phyloP scores from a whole-genome alignment of 2,797 vertebrate species.

The Netta rufina region DNA sequence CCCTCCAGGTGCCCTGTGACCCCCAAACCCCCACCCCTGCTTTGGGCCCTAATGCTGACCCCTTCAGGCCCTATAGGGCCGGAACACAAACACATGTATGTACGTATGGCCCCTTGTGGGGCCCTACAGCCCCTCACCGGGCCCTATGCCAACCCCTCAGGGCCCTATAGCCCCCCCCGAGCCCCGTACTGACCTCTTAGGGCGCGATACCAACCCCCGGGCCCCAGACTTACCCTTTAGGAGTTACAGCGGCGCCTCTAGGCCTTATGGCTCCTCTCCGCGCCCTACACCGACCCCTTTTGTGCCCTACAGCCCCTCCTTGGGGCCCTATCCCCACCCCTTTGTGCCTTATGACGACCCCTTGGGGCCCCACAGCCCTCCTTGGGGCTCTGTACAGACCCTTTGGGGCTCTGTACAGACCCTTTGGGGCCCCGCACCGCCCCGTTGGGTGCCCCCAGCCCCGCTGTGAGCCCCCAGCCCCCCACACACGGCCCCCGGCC shows the following conservation, averaged over 20 bases:
- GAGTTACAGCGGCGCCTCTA: no score
- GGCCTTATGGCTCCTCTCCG: no score
- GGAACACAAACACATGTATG: no score
- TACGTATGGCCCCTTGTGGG: fast-evolving
- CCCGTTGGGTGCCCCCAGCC: neutral
- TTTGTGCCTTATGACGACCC: neutral
- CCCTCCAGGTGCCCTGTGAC: no score
- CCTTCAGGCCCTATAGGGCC: no score
- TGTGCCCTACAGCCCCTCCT: neutral
- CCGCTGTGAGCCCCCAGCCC: neutral
- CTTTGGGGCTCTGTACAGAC: neutral
- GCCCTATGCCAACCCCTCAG: no score
- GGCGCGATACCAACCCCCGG: no score
- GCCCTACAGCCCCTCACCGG: neutral
- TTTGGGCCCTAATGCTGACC: no score
- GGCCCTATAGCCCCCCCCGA: fast-evolving
- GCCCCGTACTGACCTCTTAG: neutral
- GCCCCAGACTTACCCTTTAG: no score
- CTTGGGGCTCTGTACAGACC: neutral
- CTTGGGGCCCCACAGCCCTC: neutral
- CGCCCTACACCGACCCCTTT: no score
- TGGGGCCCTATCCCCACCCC: neutral
- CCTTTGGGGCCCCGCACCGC: neutral
- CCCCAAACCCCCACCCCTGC: neutral
- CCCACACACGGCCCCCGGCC: neutral